Evolutionary conservation across 2,797 vertebrate species (phyloP).

Genomic region (Dendrocincla fuliginosa): DNA sequence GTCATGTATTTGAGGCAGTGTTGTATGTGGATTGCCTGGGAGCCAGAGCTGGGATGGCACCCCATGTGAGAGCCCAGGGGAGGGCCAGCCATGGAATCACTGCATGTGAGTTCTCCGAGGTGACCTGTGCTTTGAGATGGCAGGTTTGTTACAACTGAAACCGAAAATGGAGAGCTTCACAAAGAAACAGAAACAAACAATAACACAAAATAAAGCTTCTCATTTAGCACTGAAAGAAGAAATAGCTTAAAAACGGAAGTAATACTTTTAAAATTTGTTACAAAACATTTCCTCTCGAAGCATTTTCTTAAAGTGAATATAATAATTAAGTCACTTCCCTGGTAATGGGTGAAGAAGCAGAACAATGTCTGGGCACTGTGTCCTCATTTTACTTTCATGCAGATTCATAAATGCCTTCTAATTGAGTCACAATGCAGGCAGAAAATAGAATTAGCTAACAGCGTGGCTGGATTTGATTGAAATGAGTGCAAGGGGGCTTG

Average conservation of each 20-base stretch:
- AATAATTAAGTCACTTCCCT: conserved; percentile 42
- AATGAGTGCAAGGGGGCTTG: background rate
- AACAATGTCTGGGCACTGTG: background rate
- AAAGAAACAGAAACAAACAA: conserved; percentile 50
- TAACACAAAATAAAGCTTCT: conserved; percentile 8
- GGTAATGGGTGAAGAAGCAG: conserved; percentile 29
- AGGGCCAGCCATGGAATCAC: background rate
- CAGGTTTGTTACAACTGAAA: conserved; percentile 5
- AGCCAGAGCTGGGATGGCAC: background rate
- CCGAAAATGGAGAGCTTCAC: conserved; percentile 15
- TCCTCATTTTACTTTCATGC: conserved; percentile 33
- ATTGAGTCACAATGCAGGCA: conserved; percentile 36
- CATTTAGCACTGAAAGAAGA: background rate
- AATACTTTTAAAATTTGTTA: background rate
- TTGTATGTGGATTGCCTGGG: background rate
- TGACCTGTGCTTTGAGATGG: background rate
- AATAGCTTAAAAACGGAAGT: background rate
- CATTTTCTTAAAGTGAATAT: conserved; percentile 1
- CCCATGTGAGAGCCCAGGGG: background rate
- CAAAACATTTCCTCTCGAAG: conserved; percentile 25
- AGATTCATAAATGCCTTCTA: conserved; percentile 43
- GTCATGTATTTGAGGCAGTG: background rate
- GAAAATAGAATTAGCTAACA: background rate
- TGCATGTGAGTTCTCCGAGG: background rate
- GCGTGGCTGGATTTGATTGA: background rate